These are phyloP conservation scores for Sorex maritimensis DNA, from an alignment of 2,797 vertebrate species.

Conservation along the genomic window DNA sequence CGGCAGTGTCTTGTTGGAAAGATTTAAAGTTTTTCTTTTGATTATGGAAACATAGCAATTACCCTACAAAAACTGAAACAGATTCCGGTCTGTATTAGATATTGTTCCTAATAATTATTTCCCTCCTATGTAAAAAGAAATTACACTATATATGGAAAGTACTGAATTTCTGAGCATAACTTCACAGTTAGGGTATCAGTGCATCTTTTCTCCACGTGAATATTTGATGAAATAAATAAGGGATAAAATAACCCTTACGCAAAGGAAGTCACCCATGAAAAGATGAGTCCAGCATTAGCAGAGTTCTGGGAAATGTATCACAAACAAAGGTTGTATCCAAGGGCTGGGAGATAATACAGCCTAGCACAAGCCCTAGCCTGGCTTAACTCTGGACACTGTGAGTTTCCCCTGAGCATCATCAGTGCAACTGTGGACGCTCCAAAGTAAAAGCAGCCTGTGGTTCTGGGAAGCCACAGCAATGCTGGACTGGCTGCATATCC, in stretches of 20 bases:
- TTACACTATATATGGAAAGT: neutral
- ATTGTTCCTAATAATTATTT: conserved; percentile 1
- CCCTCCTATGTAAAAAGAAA: neutral
- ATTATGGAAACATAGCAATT: neutral
- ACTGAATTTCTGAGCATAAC: conserved; percentile 41
- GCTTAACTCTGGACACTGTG: too few relatives aligned
- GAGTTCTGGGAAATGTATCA: neutral
- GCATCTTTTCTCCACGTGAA: neutral
- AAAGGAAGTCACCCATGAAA: neutral
- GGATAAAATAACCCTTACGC: neutral
- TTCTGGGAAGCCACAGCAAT: too few relatives aligned
- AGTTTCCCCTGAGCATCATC: too few relatives aligned
- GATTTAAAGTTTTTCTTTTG: conserved; percentile 28
- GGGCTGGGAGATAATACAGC: neutral
- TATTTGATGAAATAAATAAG: conserved; percentile 33
- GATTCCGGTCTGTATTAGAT: neutral
- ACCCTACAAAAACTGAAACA: conserved; percentile 12
- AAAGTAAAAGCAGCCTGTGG: too few relatives aligned
- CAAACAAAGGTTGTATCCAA: neutral
- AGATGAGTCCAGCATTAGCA: neutral
- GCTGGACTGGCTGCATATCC: too few relatives aligned
- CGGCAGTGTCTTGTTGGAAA: neutral
- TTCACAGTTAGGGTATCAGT: conserved; percentile 16
- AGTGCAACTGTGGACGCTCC: too few relatives aligned
- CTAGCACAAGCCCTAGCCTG: neutral